phyloP scores from a whole-genome alignment of 2,113 vertebrate genomes.

The Calyptomena viridis region DNA sequence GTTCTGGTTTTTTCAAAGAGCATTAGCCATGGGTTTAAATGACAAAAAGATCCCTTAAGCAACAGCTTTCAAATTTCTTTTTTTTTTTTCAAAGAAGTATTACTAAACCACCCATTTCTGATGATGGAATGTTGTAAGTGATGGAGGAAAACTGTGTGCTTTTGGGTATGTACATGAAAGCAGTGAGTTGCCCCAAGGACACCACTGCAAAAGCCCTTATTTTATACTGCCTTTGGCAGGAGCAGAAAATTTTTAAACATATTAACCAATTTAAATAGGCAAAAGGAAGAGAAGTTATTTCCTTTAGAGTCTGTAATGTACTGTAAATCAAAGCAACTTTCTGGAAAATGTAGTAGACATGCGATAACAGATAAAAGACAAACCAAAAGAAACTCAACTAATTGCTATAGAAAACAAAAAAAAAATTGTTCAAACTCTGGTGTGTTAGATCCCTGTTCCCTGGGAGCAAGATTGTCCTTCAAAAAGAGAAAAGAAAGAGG shows the following conservation, averaged over 20 bases:
- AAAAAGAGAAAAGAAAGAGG: not conserved
- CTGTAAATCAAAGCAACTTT: slow-evolving; percentile 21
- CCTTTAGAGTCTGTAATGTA: not conserved
- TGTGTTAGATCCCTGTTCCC: not conserved
- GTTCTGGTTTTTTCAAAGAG: not conserved
- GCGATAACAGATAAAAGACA: not conserved
- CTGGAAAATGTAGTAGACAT: not conserved
- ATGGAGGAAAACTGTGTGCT: not conserved
- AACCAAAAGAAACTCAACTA: not conserved
- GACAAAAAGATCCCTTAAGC: not conserved
- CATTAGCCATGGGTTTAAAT: not conserved
- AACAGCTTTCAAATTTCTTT: not conserved
- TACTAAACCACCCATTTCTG: not conserved
- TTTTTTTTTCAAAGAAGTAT: not conserved
- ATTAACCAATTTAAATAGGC: slow-evolving; percentile 3
- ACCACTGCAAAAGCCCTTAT: not conserved
- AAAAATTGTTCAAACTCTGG: not conserved
- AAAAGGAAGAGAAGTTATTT: not conserved
- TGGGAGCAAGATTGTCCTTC: not conserved
- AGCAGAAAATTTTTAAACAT: not conserved
- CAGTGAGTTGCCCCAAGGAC: not conserved
- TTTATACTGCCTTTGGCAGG: not conserved
- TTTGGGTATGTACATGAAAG: not conserved
- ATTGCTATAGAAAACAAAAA: not conserved
- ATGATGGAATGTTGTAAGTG: not conserved